phyloP scores from a whole-genome alignment of 2,797 vertebrate species.

The Gobionotothen gibberifrons region DNA sequence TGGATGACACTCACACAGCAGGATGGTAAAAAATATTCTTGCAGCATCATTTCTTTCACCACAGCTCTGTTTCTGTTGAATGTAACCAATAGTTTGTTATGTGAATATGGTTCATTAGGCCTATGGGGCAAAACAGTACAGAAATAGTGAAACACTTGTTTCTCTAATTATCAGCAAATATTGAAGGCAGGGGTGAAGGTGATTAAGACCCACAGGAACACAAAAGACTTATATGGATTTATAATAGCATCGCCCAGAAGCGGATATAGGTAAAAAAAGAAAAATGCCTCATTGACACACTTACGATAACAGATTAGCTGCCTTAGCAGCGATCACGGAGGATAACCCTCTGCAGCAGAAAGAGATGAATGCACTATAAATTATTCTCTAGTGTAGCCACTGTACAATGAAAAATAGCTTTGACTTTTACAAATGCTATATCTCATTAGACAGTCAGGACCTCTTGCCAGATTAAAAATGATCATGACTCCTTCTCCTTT shows the following conservation, averaged over 20 bases:
- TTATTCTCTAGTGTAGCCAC: constrained; percentile 8
- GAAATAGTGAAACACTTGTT: background rate
- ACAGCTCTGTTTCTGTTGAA: background rate
- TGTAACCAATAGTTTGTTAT: background rate
- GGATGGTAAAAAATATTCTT: background rate
- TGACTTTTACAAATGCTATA: constrained; percentile 39
- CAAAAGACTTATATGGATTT: background rate
- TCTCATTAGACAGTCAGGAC: constrained; percentile 46
- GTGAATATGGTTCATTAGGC: background rate
- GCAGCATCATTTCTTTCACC: background rate
- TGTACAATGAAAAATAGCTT: constrained; percentile 32
- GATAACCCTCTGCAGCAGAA: constrained; percentile 38
- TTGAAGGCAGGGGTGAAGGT: constrained; percentile 5
- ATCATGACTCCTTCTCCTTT: constrained; percentile 13
- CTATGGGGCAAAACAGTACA: background rate
- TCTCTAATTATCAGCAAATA: constrained; percentile 1
- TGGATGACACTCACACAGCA: constrained; percentile 7
- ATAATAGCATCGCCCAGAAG: constrained; percentile 1
- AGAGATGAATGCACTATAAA: constrained; percentile 29
- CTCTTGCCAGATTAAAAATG: constrained; percentile 29
- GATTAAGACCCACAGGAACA: constrained; percentile 7
- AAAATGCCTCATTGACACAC: constrained; percentile 11
- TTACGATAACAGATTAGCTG: constrained; percentile 24
- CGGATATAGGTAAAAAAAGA: constrained; percentile 6
- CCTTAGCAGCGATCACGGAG: constrained; percentile 1